Base-by-base conservation (phyloP, 2,797 vertebrate species). In the Megalops cyprinoides region DNA sequence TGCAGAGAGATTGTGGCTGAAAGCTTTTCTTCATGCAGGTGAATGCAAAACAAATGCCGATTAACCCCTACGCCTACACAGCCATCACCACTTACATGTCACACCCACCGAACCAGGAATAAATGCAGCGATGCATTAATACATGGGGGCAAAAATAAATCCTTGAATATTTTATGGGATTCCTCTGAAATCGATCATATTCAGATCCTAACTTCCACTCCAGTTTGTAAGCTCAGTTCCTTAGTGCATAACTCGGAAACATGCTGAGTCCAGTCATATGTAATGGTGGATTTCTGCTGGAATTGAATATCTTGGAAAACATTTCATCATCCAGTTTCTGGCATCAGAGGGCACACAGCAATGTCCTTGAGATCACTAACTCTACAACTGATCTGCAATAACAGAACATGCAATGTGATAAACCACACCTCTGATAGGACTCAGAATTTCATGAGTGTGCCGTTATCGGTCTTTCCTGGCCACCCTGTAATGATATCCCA, bases 21-120 rank as follows among this genome's bases (percentile, higher is more conserved):
- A 67, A 31, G 62, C 67, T 79, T 53, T 79, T 39, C 44, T 34
- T 46, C 77, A 65, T 39, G 48, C 60, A 67, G 62, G 48, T 8
- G n/a, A 71, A 71, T 12, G 8, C 44, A 44, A 71, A 42, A 71
- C 18, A 31, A 25, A 76, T 51, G 74, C 60, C 14, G 62, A 69
- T 71, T 51, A 49, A 51, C 60, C 34, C 10, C 46, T 39, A 25
- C 28, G 2, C 31, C 31, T 34, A 71, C 18, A 71, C 67, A 28
- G 6, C 65, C 15, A 39, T 20, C 69, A 34, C 34, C 18, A n/a
- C 67, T 44, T 44, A 4, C 23, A 39, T 25, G n/a, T 34, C 2
- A 9, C 20, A 71, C 71, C 37, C 67, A 71, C 37, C 44, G 39
- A 44, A n/a, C 67, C 18, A 9, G 4, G 18, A 18, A 67, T 39